phyloP scores from a whole-genome alignment of 1,140 invertebrate genomes.

The Drosophila asahinai region DNA sequence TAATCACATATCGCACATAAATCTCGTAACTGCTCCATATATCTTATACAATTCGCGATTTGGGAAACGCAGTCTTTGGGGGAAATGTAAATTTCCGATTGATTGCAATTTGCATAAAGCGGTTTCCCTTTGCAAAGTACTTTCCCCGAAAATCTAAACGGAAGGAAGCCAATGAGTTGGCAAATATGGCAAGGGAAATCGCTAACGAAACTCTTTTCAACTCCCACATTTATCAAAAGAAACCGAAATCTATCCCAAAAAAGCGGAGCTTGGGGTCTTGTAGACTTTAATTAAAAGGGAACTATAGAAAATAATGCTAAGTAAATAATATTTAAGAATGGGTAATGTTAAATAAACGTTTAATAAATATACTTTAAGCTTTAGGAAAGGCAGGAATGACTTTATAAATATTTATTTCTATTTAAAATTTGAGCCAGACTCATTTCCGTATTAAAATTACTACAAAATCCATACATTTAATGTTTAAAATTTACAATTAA shows the following conservation, averaged over 20 bases:
- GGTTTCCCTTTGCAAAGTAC: slow-evolving; percentile 32
- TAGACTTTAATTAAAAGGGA: neutral
- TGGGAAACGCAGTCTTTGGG: slow-evolving; percentile 13
- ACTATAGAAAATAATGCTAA: neutral
- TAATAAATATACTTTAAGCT: neutral
- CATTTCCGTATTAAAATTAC: too few relatives aligned
- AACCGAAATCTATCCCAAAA: neutral
- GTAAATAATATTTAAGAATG: accelerated
- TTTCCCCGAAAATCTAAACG: slow-evolving; percentile 26
- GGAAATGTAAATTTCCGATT: slow-evolving; percentile 25
- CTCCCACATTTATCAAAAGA: slow-evolving; percentile 2
- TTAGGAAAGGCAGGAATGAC: neutral
- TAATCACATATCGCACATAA: slow-evolving; percentile 17
- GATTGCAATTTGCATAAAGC: slow-evolving; percentile 35
- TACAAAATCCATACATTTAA: too few relatives aligned
- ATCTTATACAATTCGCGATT: slow-evolving; percentile 20
- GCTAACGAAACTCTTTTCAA: neutral
- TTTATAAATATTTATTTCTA: neutral
- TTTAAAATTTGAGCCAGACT: too few relatives aligned
- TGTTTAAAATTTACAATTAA: too few relatives aligned
- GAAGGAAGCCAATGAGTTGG: slow-evolving; percentile 41
- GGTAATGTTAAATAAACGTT: too few relatives aligned
- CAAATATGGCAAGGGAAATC: slow-evolving; percentile 16
- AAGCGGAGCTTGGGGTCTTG: too few relatives aligned
- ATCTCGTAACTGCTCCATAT: slow-evolving; percentile 27